Conservation (phyloP, 1,140 invertebrate genomes). For the Triops longicaudatus region DNA sequence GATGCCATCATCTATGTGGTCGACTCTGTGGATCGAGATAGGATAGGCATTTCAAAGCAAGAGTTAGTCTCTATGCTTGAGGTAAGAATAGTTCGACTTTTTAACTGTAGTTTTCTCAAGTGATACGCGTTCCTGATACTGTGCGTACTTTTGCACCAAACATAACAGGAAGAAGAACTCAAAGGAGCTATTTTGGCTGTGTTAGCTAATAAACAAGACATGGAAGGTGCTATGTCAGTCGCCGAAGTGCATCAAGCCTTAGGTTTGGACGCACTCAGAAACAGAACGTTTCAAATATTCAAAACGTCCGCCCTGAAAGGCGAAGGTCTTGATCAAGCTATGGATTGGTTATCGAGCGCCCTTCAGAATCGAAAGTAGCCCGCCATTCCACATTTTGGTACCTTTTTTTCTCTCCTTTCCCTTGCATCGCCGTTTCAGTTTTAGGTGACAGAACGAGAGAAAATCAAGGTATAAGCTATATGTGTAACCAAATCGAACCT, state of each 20-base stretch:
- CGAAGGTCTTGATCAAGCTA: conserved; percentile 95
- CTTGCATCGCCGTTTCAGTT: background rate
- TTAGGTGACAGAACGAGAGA: background rate
- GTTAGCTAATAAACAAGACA: conserved; percentile 99
- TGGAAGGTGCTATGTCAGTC: conserved; percentile 90
- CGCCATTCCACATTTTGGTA: background rate
- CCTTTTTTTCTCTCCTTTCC: background rate
- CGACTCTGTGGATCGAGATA: conserved; percentile 94
- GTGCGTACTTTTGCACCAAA: background rate
- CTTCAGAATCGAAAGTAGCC: conserved; percentile 71
- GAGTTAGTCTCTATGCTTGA: conserved; percentile 94
- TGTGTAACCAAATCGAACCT: background rate
- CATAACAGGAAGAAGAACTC: conserved; percentile 84
- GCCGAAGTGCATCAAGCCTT: conserved; percentile 94
- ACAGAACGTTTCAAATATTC: conserved; percentile 98
- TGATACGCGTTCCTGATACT: background rate
- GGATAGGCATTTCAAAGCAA: conserved; percentile 98
- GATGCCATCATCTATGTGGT: conserved; percentile 99
- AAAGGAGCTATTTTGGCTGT: conserved; percentile 90
- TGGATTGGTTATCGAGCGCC: conserved; percentile 95
- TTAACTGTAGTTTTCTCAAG: background rate
- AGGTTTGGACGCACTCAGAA: conserved; percentile 87
- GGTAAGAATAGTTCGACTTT: conserved; percentile 43
- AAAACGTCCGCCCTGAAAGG: conserved; percentile 98
- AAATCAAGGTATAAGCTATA: background rate